Base-by-base conservation (phyloP, 2,888 invertebrate species). In the Agrochola circellaris region DNA sequence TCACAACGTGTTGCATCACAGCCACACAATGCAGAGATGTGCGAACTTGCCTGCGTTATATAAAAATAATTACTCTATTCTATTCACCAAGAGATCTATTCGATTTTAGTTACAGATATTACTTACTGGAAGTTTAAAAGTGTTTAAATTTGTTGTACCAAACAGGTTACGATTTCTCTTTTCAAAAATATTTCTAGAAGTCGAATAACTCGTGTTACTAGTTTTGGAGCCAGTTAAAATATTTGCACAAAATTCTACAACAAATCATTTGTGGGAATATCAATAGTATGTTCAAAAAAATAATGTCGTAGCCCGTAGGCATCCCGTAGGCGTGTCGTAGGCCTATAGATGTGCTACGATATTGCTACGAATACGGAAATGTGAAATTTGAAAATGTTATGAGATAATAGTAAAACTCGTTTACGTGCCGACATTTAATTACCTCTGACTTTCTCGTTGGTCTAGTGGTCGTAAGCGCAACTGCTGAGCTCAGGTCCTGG, bases 1-100 rank as follows among this genome's bases (percentile, higher is more conserved):
- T 96, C 96, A 95, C 96, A 94, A 94, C 93, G 90, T 78, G 93
- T 95, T 95, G 93, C 95, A 92, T 94, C 93, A 89, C 84, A 83
- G 54, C 78, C 69, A 73, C 78, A 88, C 84, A 88, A 88, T 84
- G 79, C 79, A 82, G 81, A 87, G 88, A 89, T 89, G 87, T 88
- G 88, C 86, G 85, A 88, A 84, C 87, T 82, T 83, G 75, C 64
- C 72, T 65, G 68, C 70, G 73, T 89, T 87, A 87, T 84, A 81
- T 88, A 88, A 84, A 85, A 82, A 83, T 83, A 82, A 84, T 85
- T 79, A 80, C 75, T 74, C 76, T 82, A 71, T 82, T 74, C 75
- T 83, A 65, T 79, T 78, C 79, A 71, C 34, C 56, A 9, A 20
- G n/a, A 45, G 54, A 51, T 58, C 54, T 66, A 74, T 76, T 73